Conservation (phyloP, 1,140 invertebrate genomes). For the Heliconius himera region DNA sequence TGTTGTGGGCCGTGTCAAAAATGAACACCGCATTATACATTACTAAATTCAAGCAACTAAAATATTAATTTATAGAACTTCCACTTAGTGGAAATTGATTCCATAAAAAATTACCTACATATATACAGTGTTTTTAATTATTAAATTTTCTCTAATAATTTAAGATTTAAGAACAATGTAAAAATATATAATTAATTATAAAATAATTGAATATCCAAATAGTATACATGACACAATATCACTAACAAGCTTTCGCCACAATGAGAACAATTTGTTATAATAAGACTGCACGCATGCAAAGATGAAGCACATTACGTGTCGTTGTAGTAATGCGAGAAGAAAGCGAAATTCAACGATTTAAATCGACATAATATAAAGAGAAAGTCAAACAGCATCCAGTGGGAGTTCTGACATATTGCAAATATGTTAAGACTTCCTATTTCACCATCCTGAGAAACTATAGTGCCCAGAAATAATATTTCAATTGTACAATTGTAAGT, state of each 20-base stretch:
- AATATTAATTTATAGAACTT: no score
- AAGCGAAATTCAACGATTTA: conserved; percentile 51
- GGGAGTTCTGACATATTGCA: conserved; percentile 39
- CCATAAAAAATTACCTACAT: no score
- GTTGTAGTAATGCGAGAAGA: conserved; percentile 50
- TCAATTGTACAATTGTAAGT: background rate
- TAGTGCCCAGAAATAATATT: background rate
- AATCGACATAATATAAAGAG: conserved; percentile 50
- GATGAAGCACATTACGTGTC: conserved; percentile 48
- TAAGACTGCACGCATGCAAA: conserved; percentile 37
- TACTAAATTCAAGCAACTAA: no score
- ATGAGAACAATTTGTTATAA: conserved; percentile 27
- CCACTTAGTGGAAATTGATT: no score
- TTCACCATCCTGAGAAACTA: conserved; percentile 20
- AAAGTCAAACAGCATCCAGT: conserved; percentile 47
- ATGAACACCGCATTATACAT: no score
- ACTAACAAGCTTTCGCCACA: conserved; percentile 28
- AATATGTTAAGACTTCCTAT: conserved; percentile 46
- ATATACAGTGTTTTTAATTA: background rate
- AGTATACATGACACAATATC: conserved; percentile 6
- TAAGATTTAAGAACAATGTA: background rate
- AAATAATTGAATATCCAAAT: background rate
- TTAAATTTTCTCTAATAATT: background rate
- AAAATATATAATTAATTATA: background rate
- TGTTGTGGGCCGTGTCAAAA: no score